Evolutionary conservation across 2,888 invertebrate species (phyloP).

Genomic region (Fissipunctia ypsillon): DNA sequence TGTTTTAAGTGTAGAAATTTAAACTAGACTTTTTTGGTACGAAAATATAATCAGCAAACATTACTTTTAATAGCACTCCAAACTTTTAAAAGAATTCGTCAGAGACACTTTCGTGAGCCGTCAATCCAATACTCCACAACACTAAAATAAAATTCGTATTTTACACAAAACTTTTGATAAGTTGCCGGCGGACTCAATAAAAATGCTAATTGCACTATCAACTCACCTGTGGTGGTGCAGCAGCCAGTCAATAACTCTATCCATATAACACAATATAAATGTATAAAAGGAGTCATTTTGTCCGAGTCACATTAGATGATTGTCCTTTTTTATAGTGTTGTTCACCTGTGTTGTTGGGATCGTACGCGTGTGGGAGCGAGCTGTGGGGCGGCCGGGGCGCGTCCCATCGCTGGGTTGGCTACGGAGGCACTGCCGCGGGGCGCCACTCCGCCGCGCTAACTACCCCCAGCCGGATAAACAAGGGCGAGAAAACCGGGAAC

Average conservation of each 20-base stretch:
- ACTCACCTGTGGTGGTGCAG: constrained; percentile 88
- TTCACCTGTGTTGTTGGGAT: constrained; percentile 82
- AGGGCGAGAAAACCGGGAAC: constrained; percentile 88
- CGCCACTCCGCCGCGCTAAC: constrained; percentile 82
- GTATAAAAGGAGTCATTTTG: constrained; percentile 89
- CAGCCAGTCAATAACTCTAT: constrained; percentile 83
- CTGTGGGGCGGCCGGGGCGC: constrained; percentile 77
- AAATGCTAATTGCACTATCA: constrained; percentile 84
- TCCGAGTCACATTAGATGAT: constrained; percentile 76
- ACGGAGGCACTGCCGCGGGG: constrained; percentile 85
- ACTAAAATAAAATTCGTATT: constrained; percentile 68
- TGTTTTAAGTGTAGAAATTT: neutral
- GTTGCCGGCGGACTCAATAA: constrained; percentile 80
- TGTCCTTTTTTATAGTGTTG: constrained; percentile 68
- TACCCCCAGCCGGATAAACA: constrained; percentile 88
- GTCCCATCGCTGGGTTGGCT: constrained; percentile 85
- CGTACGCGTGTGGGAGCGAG: constrained; percentile 74
- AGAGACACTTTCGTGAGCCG: constrained; percentile 15
- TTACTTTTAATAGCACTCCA: neutral
- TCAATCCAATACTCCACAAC: constrained; percentile 54
- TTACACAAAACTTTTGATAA: constrained; percentile 78
- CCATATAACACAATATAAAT: constrained; percentile 88
- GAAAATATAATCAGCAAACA: neutral
- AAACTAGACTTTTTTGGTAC: neutral
- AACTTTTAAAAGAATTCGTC: constrained; percentile 28